Evolutionary conservation across 2,113 vertebrate species (phyloP).

Genomic region (Anser cygnoides): DNA sequence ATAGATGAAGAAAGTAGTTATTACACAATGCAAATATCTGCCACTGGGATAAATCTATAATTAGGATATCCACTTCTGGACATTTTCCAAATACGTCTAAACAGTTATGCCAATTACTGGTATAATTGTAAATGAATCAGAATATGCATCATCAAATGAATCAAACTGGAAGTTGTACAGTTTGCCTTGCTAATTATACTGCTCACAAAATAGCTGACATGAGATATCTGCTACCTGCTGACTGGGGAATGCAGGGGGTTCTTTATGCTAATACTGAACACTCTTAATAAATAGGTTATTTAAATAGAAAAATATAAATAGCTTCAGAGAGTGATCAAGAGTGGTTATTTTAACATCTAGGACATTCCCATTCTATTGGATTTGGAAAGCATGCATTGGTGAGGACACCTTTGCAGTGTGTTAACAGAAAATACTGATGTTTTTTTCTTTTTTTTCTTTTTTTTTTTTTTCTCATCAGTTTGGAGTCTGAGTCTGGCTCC

Average conservation of each 20-base stretch:
- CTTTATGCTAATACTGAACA: slow-evolving; percentile 12
- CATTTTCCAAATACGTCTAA: slow-evolving; percentile 47
- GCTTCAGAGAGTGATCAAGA: neutral
- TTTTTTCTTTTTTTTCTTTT: neutral
- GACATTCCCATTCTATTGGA: neutral
- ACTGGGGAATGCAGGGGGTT: neutral
- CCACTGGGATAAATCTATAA: slow-evolving; percentile 27
- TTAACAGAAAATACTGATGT: neutral
- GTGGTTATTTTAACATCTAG: neutral
- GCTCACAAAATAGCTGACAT: slow-evolving; percentile 18
- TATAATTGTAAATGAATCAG: slow-evolving; percentile 46
- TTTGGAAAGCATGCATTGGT: neutral
- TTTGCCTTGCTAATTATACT: slow-evolving; percentile 46
- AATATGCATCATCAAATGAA: slow-evolving; percentile 51
- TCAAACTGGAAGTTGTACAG: slow-evolving; percentile 28
- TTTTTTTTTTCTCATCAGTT: neutral
- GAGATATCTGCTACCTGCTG: slow-evolving; percentile 50
- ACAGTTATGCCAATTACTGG: slow-evolving; percentile 47
- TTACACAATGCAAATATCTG: neutral
- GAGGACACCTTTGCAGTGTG: neutral
- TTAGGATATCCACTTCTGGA: slow-evolving; percentile 42
- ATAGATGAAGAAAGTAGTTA: neutral
- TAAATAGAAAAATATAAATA: slow-evolving; percentile 43
- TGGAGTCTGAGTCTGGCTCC: neutral
- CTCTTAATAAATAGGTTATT: slow-evolving; percentile 36